These are phyloP conservation scores for Minunthozetes semirufus DNA, from an alignment of 2,888 invertebrate genomes.

Conservation along the genomic window DNA sequence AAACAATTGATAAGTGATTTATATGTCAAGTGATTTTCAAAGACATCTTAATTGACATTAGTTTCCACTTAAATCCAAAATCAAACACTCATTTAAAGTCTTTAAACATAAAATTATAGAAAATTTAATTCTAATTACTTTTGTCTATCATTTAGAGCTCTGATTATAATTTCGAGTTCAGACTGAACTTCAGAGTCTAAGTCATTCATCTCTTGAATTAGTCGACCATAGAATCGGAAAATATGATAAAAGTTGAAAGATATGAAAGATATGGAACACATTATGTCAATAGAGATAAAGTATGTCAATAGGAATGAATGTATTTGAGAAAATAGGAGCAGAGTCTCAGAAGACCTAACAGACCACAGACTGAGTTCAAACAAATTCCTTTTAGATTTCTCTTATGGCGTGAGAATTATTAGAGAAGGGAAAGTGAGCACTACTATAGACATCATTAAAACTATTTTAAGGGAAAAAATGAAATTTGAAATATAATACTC, in stretches of 20 bases:
- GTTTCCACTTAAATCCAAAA: no score
- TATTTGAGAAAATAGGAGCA: not conserved
- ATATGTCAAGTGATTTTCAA: conserved; percentile 7
- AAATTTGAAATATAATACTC: not conserved
- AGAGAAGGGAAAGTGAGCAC: not conserved
- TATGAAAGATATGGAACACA: not conserved
- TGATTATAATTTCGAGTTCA: not conserved
- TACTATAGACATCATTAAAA: not conserved
- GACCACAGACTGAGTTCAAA: not conserved
- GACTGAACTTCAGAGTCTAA: no score
- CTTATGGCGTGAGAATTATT: not conserved
- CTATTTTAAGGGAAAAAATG: not conserved
- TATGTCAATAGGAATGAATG: not conserved
- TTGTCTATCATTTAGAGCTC: not conserved
- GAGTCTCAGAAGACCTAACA: not conserved
- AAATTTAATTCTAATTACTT: not conserved
- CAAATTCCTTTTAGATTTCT: not conserved
- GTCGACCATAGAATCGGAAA: not conserved
- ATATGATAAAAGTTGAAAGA: not conserved
- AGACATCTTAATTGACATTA: not conserved
- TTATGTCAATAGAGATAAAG: conserved; percentile 15
- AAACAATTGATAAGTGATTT: not conserved
- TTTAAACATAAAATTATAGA: not conserved
- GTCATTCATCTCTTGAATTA: not conserved
- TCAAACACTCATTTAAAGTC: not conserved